Evolutionary conservation across 2,888 invertebrate species (phyloP), one percentile per base, ranked within the genome.

Genomic region (Keiferia lycopersicella): DNA sequence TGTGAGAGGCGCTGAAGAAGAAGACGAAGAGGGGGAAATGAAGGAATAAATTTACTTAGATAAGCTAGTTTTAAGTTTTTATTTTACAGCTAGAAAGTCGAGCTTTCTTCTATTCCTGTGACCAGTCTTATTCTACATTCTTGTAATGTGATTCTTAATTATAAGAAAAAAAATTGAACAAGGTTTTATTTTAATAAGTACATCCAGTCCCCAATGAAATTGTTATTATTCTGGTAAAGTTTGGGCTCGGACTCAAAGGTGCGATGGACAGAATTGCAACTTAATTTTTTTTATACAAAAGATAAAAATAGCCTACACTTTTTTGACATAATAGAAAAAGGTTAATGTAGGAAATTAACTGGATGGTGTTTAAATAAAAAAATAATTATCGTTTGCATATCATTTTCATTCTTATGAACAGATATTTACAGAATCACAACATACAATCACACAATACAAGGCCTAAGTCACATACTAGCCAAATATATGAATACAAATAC

Each of bases 11-110:
- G 96, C 97, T 0, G 98, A 98, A 72, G 99, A 99, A 79, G 98
- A 98, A 78, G 98, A 98, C 75, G 98, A 98, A 89, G 98, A 98
- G 85, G 98, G 98, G 8, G 98, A 98, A 93, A 98, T 97, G 95
- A 97, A 95, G 78, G 97, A 97, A 87, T 97, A 93, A 73, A 34
- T 62, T 61, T 51, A 20, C 30, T n/a, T 14, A 26, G 14, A 26
- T 56, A 56, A 56, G 56, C 34, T 56, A 56, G n/a, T 56, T 34
- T 34, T 56, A 56, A 56, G 56, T 6, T 2, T 16, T 10, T 16
- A n/a, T 12, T 56, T 34, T 2, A 4, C 6, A 56, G 56, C 56
- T 16, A 26, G 56, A 26, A 0, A 7, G n/a, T 34, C 34, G 14
- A 53, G 11, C 7, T 12, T 56, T 26, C 34, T 22, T 22, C 11